Evolutionary conservation across 2,797 vertebrate genomes (phyloP).

Genomic region (Rhinella marina): DNA sequence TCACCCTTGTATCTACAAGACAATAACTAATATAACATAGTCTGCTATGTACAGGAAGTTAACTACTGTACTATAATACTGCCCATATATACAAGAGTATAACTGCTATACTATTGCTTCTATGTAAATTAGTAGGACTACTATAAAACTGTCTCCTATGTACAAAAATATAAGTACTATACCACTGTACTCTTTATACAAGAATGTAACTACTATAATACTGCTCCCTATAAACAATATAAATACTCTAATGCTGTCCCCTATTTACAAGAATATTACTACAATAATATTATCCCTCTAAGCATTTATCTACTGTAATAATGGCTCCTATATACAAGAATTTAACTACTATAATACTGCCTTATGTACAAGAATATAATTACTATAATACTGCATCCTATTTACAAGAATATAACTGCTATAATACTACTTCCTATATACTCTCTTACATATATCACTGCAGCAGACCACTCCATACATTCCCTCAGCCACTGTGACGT

Average conservation of each 20-base stretch:
- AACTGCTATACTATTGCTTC: neutral
- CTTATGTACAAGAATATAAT: neutral
- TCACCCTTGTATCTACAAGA: neutral
- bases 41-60: neutral
- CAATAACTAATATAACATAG: slow-evolving; percentile 4
- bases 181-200: neutral
- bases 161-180: slow-evolving; percentile 15
- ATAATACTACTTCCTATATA: neutral
- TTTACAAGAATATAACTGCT: slow-evolving; percentile 5
- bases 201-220: slow-evolving; percentile 17
- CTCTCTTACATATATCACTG: no score
- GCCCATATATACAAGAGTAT: slow-evolving; percentile 7
- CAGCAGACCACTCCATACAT: no score
- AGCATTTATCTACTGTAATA: slow-evolving; percentile 8
- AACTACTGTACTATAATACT: slow-evolving; percentile 18
- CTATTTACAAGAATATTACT: neutral
- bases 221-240: neutral
- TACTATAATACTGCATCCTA: slow-evolving; percentile 14
- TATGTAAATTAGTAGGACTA: neutral
- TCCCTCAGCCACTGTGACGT: no score
- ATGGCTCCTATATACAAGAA: neutral
- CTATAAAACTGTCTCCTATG: slow-evolving; percentile 3
- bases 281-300: neutral
- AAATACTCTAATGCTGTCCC: neutral
- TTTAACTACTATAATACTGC: slow-evolving; percentile 9